A percentile compares a stretch with the other conserved stretches of the same genome.
Conservation (phyloP, 2,888 invertebrate genomes). For the Brenthis daphne region DNA sequence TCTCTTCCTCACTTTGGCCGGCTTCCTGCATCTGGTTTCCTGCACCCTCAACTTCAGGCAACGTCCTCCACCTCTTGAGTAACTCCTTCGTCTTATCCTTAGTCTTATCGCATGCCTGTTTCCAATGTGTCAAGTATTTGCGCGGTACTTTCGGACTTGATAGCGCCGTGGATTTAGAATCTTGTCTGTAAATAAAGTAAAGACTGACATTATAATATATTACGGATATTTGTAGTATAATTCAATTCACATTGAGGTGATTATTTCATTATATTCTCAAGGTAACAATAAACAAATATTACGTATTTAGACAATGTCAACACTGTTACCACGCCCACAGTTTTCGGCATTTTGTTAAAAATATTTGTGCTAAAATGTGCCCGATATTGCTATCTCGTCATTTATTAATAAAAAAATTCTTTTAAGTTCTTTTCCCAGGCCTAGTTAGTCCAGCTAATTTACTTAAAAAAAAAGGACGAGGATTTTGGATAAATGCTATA, state of each 20-base stretch:
- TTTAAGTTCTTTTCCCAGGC: too few species aligned
- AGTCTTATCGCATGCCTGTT: conserved; percentile 88
- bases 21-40: conserved; percentile 65
- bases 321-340: too few species aligned
- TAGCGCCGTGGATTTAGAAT: conserved; percentile 63
- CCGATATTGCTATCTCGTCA: neutral
- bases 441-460: too few species aligned
- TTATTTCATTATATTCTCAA: neutral
- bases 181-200: conserved; percentile 61
- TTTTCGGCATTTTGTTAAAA: neutral
- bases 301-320: neutral
- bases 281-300: neutral
- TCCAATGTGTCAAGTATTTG: conserved; percentile 89
- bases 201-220: neutral
- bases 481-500: too few species aligned
- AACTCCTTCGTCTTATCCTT: conserved; percentile 88
- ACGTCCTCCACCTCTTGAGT: conserved; percentile 86
- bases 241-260: neutral
- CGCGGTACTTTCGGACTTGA: conserved; percentile 83
- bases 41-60: conserved; percentile 81
- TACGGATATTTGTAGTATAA: neutral
- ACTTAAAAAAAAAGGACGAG: too few species aligned
- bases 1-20: conserved; percentile 65
- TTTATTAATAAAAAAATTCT: too few species aligned
- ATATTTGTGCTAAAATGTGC: too few species aligned